Conservation (phyloP, 2,797 vertebrate genomes). For the Lepus townsendii region DNA sequence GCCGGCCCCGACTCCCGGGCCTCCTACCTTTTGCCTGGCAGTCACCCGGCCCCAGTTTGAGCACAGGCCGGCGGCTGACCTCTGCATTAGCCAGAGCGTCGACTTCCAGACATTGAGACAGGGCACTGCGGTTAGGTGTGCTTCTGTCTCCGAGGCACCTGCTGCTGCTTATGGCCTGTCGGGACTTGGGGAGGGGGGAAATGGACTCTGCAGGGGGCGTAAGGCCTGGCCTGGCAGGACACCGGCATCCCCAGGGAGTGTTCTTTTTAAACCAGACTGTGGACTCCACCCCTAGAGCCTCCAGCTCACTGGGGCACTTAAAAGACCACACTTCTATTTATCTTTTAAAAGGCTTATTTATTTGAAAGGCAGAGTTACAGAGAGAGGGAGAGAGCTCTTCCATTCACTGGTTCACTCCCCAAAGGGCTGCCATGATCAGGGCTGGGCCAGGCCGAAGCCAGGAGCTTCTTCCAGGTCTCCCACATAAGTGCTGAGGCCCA, state of each 20-base stretch:
- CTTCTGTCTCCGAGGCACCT: not conserved
- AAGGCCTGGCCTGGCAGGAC: not conserved
- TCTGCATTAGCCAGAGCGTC: slow-evolving; percentile 25
- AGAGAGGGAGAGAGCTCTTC: too few relatives aligned
- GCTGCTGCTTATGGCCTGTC: not conserved
- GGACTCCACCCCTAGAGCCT: not conserved
- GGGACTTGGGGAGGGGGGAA: not conserved
- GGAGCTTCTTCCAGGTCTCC: too few relatives aligned
- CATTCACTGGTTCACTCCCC: too few relatives aligned
- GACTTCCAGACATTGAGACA: slow-evolving; percentile 38
- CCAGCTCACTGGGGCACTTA: not conserved
- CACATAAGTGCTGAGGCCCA: too few relatives aligned
- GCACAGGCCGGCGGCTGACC: not conserved
- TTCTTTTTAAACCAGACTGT: not conserved
- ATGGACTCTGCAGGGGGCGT: too few relatives aligned
- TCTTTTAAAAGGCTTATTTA: too few relatives aligned
- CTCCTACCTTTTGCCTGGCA: not conserved
- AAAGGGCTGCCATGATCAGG: too few relatives aligned
- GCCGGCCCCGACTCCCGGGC: not conserved
- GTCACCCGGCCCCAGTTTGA: not conserved
- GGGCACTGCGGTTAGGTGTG: not conserved
- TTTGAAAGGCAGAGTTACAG: too few relatives aligned
- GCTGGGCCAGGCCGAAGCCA: too few relatives aligned
- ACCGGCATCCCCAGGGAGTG: not conserved
- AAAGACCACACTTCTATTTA: not conserved